phyloP scores from a whole-genome alignment of 2,797 vertebrate species.

The Echiichthys vipera region DNA sequence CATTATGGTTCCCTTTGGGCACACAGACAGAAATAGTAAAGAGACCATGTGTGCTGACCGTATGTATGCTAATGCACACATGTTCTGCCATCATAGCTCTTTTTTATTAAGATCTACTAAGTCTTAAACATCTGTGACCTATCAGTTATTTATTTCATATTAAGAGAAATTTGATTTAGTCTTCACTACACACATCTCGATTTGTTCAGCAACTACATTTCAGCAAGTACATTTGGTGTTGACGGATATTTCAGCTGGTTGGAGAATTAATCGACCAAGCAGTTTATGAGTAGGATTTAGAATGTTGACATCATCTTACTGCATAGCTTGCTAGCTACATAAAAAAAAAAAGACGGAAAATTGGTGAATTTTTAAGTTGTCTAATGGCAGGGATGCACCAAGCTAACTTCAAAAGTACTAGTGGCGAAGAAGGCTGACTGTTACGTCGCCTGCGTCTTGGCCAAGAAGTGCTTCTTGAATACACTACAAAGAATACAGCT shows the following conservation, averaged over 20 bases:
- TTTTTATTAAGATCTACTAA: no score
- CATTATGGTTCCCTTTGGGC: slow-evolving; percentile 50
- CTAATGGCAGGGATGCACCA: no score
- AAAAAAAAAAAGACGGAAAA: no score
- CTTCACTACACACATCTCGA: not conserved
- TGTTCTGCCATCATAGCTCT: not conserved
- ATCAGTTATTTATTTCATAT: not conserved
- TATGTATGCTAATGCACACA: slow-evolving; percentile 12
- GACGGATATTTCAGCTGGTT: not conserved
- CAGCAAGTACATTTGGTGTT: not conserved
- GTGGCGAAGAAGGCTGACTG: no score
- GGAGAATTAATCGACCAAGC: not conserved
- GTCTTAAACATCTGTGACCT: not conserved
- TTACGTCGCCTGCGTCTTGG: no score
- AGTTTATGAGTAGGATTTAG: not conserved
- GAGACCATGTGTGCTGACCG: slow-evolving; percentile 40
- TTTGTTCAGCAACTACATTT: not conserved
- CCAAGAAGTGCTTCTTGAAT: no score
- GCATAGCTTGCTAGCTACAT: no score
- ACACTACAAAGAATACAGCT: no score
- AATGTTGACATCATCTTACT: no score
- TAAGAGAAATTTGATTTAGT: not conserved
- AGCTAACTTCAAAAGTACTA: no score
- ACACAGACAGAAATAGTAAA: slow-evolving; percentile 65
- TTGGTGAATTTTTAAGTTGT: no score